Evolutionary conservation across 2,797 vertebrate genomes (phyloP), one percentile per base, ranked within the genome.

Genomic region (Myotis daubentonii): DNA sequence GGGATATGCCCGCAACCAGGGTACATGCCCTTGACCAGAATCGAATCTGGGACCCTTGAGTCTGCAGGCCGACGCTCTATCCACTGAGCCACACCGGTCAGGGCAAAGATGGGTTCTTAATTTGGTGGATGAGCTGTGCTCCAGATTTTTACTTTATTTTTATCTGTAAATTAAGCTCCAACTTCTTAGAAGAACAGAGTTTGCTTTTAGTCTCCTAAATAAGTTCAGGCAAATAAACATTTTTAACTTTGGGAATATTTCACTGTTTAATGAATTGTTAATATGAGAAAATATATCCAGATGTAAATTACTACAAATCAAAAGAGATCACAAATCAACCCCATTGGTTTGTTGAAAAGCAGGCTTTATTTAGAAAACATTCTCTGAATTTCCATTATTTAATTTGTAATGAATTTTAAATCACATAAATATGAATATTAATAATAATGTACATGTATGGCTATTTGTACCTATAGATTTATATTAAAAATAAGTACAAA

Each of bases 341-440:
- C 51, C 22, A 60, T 68, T 93, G 75, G 12, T 92, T 95, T 94
- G 62, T 90, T 93, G 83, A 93, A 86, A 94, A 94, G 38, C 47
- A 78, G 57, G 6, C 23, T 91, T 96, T 85, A 79, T 91, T 93
- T 87, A 70, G 71, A 65, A 81, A 38, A 4, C 6, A 65, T 89
- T 92, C 41, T 75, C 70, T 71, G 47, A 84, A 94, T 85, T 93
- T 76, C 38, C 38, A 15, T 79, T 74, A 65, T 71, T 91, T 91
- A 93, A 91, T 85, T 70, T 94, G 88, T 88, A 53, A 91, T 33
- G n/a, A 57, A 75, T 91, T 95, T 65, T 7, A 89, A 93, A 78
- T 92, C 51, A 81, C 19, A 55, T 22, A 7, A 89, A 44, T 72
- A 30, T 60, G 23, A 89, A 44, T 83, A 13, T 33, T 86, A 51